phyloP scores from a whole-genome alignment of 2,888 invertebrate species.

The Liopterus haemorrhoidalis region DNA sequence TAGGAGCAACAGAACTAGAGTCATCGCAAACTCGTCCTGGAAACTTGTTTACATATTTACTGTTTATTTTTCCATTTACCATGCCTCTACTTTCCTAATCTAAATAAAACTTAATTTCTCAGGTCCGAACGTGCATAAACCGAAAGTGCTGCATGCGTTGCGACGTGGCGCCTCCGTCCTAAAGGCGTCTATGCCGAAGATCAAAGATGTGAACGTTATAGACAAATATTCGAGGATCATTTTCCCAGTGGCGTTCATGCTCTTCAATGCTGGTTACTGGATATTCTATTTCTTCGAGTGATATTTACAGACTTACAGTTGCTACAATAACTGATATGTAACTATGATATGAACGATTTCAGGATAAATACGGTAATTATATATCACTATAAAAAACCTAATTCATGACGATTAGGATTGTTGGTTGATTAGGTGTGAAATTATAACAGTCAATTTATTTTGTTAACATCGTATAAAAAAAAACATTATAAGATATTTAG shows the following conservation, averaged over 20 bases:
- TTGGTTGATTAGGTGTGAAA: no score
- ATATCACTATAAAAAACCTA: no score
- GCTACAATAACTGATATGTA: no score
- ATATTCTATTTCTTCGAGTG: slow-evolving; percentile 79
- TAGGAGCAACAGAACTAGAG: no score
- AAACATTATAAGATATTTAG: no score
- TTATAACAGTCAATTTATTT: no score
- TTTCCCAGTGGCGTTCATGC: slow-evolving; percentile 91
- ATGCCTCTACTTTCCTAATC: background rate
- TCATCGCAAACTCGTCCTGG: no score
- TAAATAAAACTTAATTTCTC: slow-evolving; percentile 38
- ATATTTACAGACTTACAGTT: slow-evolving; percentile 30
- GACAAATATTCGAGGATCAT: slow-evolving; percentile 95
- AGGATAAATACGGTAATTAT: background rate
- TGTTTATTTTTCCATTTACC: no score
- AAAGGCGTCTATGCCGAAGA: slow-evolving; percentile 88
- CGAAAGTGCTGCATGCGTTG: slow-evolving; percentile 73
- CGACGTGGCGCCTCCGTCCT: slow-evolving; percentile 79
- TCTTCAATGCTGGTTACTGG: slow-evolving; percentile 96
- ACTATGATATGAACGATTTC: background rate
- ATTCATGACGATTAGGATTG: background rate
- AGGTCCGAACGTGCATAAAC: slow-evolving; percentile 55
- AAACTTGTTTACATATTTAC: no score
- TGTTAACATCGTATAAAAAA: no score
- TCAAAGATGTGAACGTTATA: slow-evolving; percentile 95